These are phyloP conservation scores for Achlya flavicornis DNA, from an alignment of 2,888 invertebrate genomes.

Conservation along the genomic window DNA sequence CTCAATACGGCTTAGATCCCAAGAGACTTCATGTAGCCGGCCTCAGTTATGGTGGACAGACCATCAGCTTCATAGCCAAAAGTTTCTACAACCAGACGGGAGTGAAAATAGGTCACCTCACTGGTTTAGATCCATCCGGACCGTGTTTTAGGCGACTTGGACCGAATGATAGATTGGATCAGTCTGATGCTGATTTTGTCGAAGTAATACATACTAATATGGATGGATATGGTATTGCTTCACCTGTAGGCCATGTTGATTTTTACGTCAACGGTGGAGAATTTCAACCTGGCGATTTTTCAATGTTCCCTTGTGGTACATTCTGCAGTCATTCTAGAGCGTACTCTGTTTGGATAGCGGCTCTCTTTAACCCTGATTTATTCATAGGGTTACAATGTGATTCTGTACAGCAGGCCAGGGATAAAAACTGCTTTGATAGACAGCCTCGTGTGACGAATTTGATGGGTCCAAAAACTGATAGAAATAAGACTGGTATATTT, in stretches of 20 bases:
- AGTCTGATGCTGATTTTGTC: slow-evolving; percentile 38
- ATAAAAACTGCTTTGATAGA: slow-evolving; percentile 36
- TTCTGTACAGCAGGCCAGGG: slow-evolving; percentile 37
- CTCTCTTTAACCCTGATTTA: slow-evolving; percentile 30
- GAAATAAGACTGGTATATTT: slow-evolving; percentile 44
- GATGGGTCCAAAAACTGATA: not conserved
- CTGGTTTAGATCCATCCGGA: slow-evolving; percentile 37
- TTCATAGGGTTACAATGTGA: slow-evolving; percentile 44
- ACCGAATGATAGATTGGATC: slow-evolving; percentile 31
- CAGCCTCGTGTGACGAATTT: slow-evolving; percentile 33
- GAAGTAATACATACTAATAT: slow-evolving; percentile 33
- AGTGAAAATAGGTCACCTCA: slow-evolving; percentile 27
- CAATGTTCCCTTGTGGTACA: slow-evolving; percentile 26
- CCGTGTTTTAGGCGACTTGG: slow-evolving; percentile 38
- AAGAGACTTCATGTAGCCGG: slow-evolving; percentile 33
- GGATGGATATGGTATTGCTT: slow-evolving; percentile 33
- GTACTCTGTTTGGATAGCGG: slow-evolving; percentile 32
- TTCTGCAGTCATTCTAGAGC: slow-evolving; percentile 37
- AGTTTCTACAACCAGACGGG: slow-evolving; percentile 33
- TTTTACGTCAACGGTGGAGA: slow-evolving; percentile 48
- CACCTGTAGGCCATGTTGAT: slow-evolving; percentile 37
- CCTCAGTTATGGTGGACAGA: slow-evolving; percentile 38
- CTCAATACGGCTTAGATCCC: slow-evolving; percentile 28
- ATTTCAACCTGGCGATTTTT: slow-evolving; percentile 30
- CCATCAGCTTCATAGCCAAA: slow-evolving; percentile 39